Percentiles rank a stretch among this genome's conserved stretches.
Evolutionary conservation across 2,888 invertebrate genomes (phyloP).

Genomic region (Agrochola lota): DNA sequence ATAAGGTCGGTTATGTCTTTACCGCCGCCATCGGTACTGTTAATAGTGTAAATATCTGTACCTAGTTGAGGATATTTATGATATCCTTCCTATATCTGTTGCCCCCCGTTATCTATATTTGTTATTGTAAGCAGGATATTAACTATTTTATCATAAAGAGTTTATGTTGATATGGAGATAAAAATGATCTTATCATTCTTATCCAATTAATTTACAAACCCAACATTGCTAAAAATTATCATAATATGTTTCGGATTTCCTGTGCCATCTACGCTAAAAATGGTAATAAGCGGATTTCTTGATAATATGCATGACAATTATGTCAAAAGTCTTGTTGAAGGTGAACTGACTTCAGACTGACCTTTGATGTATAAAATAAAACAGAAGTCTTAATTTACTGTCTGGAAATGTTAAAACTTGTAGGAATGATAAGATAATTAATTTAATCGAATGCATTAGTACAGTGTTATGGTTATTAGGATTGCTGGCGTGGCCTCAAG

Average conservation of each 20-base stretch:
- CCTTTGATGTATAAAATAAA: conserved; percentile 34
- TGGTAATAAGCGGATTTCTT: conserved; percentile 14
- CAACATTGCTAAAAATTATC: neutral
- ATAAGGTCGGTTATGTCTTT: conserved; percentile 62
- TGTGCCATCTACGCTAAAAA: conserved; percentile 17
- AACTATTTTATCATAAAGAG: neutral
- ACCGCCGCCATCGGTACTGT: conserved; percentile 13
- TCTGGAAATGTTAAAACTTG: conserved; percentile 40
- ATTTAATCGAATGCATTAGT: conserved; percentile 57
- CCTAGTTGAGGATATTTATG: conserved; percentile 50
- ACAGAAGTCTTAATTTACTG: conserved; percentile 5
- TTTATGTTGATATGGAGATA: neutral
- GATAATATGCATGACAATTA: conserved; percentile 8
- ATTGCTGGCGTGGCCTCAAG: conserved; percentile 54
- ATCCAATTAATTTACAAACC: neutral
- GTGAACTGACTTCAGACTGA: conserved; percentile 13
- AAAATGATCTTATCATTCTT: neutral
- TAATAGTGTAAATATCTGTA: conserved; percentile 32
- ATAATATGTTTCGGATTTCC: conserved; percentile 33
- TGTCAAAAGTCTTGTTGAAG: conserved; percentile 24
- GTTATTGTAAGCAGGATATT: conserved; percentile 19
- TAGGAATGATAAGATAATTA: conserved; percentile 44
- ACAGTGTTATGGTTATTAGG: conserved; percentile 45
- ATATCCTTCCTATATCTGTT: conserved; percentile 48
- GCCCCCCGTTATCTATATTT: conserved; percentile 35